Base-by-base conservation (phyloP, 2,797 vertebrate genomes). In the Staurois parvus region DNA sequence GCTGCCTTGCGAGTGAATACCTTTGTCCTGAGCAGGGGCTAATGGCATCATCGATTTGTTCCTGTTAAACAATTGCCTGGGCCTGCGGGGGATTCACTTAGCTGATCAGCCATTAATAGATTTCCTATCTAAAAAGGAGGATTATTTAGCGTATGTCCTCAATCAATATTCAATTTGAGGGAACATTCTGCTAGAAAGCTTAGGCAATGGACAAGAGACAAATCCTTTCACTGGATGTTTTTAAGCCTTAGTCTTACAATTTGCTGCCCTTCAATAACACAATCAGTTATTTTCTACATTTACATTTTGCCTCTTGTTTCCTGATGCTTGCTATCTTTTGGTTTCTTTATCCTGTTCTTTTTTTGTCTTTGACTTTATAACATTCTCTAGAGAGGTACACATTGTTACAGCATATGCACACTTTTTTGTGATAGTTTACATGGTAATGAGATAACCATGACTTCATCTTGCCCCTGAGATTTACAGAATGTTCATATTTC, bases 121-220 rank as follows among this genome's bases (percentile, higher is more conserved):
- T 87, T 87, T 87, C 76, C 85, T 84, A 84, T 87, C 85, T 79
- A 59, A 79, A 79, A 40, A 75, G 37, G 70, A 72, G 28, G 59
- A 78, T 83, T 86, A 83, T 79, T 67, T 74, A 79, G 75, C 52
- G 24, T 79, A 32, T 32, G 29, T 29, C 64, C 29, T 24, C 48
- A 70, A 83, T 86, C 85, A 84, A 87, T 87, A 83, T 84, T 86
- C 80, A 83, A 74, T 83, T 87, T 87, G 45, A 67, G 59, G 2
- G 30, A 76, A 76, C 72, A 59, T 74, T 75, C 40, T 85, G 26
- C 72, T 69, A 56, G 29, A 79, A 77, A 75, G 29, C 30, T 56
- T 69, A 76, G n/a, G 29, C 26, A 66, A 42, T 56, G 28, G n/a
- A 59, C 32, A 76, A 72, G 56, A 75, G 17, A 85, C 28, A 56